These are phyloP conservation scores for Machimus rusticus DNA, from an alignment of 2,888 invertebrate species.

Conservation along the genomic window DNA sequence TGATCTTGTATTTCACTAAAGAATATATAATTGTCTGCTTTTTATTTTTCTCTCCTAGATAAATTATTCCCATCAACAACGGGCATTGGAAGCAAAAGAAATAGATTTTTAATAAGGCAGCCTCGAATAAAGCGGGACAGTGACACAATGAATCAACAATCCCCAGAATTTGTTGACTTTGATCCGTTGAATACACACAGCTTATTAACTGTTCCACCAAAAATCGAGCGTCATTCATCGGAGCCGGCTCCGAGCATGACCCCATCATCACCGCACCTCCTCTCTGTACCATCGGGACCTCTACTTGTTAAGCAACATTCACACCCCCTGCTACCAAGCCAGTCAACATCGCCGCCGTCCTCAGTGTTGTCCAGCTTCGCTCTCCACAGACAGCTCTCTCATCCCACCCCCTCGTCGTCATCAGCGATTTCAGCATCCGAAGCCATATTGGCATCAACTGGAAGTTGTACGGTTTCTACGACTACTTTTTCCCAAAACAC, in stretches of 20 bases:
- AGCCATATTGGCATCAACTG: constrained; percentile 32
- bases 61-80: constrained; percentile 13
- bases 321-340: constrained; percentile 70
- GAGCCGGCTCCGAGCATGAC: constrained; percentile 67
- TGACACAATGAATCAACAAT: constrained; percentile 63
- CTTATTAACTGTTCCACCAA: constrained; percentile 64
- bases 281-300: constrained; percentile 67
- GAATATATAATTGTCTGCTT: background rate
- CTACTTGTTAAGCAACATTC: constrained; percentile 73
- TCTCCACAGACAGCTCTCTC: constrained; percentile 66
- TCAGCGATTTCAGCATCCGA: constrained; percentile 46
- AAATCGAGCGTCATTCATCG: constrained; percentile 68
- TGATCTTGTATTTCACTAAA: background rate
- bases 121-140: constrained; percentile 72
- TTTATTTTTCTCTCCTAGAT: constrained; percentile 6
- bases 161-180: constrained; percentile 60
- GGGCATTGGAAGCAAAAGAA: constrained; percentile 68
- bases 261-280: constrained; percentile 66
- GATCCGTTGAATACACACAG: constrained; percentile 54
- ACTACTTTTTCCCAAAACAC: constrained; percentile 35
- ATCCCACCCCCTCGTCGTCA: constrained; percentile 58
- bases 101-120: constrained; percentile 72
- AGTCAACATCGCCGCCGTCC: constrained; percentile 59
- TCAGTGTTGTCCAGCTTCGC: constrained; percentile 52
- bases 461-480: constrained; percentile 41